Conservation (phyloP, 2,797 vertebrate genomes). For the Percopsis omiscomaycus region DNA sequence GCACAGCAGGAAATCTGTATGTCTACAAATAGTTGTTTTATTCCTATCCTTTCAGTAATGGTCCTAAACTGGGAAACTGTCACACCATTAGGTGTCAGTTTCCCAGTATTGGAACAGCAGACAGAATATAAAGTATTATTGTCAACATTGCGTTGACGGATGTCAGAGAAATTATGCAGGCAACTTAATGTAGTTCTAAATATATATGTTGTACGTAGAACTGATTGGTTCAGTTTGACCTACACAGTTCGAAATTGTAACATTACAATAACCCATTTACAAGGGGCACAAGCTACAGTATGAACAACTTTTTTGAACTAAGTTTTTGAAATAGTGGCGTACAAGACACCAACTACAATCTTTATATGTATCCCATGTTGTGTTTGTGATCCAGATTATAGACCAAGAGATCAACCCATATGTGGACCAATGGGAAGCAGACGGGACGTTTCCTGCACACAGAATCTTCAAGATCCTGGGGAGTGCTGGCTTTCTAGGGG, state of each 20-base stretch:
- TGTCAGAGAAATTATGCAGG: too few species aligned
- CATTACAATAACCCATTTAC: neutral
- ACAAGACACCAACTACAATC: neutral
- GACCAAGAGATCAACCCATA: slow-evolving; percentile 86
- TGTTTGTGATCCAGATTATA: slow-evolving; percentile 77
- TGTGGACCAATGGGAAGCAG: slow-evolving; percentile 85
- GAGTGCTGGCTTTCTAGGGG: slow-evolving; percentile 82
- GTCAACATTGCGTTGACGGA: neutral
- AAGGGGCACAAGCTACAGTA: neutral
- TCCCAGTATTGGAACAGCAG: slow-evolving; percentile 3
- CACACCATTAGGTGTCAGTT: neutral
- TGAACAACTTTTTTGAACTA: neutral
- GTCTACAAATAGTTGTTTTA: slow-evolving; percentile 4
- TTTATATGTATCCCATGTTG: slow-evolving; percentile 11
- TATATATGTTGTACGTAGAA: too few species aligned
- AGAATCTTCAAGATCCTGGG: slow-evolving; percentile 84
- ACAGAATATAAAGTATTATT: slow-evolving; percentile 8
- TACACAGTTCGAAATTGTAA: neutral
- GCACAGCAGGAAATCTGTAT: slow-evolving; percentile 25
- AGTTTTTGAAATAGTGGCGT: neutral
- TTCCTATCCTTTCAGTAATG: neutral
- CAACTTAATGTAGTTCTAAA: too few species aligned
- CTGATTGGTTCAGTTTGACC: too few species aligned
- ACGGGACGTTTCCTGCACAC: slow-evolving; percentile 82
- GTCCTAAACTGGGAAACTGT: neutral